Percentiles rank a stretch among this genome's conserved stretches.
Evolutionary conservation across 2,888 invertebrate genomes (phyloP).

Genomic region (Scaptomyza tumidula): DNA sequence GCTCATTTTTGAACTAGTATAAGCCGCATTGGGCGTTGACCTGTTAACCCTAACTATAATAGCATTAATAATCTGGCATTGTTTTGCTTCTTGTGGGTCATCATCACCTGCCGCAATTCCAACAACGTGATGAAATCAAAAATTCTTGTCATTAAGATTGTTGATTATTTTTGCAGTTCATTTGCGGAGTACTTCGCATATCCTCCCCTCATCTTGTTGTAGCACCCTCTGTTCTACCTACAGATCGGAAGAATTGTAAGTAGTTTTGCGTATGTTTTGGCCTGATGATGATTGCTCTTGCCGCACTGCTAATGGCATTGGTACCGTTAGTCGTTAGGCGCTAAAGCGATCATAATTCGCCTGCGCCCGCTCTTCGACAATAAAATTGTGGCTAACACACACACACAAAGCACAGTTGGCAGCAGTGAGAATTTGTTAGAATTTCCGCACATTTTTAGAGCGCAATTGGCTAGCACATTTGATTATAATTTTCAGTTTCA

Average conservation of each 20-base stretch:
- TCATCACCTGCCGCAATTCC: conserved; percentile 17
- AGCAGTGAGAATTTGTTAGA: background rate
- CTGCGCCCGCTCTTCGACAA: conserved; percentile 28
- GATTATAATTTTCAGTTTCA: conserved; percentile 5
- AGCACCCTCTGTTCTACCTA: background rate
- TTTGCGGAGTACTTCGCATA: conserved; percentile 21
- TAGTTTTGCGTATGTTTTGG: conserved; percentile 58
- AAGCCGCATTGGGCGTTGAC: conserved; percentile 42
- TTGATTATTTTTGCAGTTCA: conserved; percentile 63
- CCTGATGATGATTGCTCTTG: conserved; percentile 67
- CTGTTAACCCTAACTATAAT: conserved; percentile 31
- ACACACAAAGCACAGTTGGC: background rate
- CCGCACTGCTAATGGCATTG: conserved; percentile 48
- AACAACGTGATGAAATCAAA: conserved; percentile 54
- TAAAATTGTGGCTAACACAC: conserved; percentile 13
- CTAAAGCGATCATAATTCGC: conserved; percentile 68
- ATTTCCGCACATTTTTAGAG: conserved; percentile 5
- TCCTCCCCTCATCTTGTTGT: background rate
- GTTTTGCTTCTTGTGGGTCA: conserved; percentile 21
- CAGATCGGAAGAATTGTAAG: conserved; percentile 22
- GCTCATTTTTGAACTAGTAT: no score
- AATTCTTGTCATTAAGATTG: conserved; percentile 67
- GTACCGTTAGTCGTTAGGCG: conserved; percentile 70
- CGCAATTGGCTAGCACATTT: conserved; percentile 7
- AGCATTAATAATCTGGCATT: conserved; percentile 25